phyloP scores from a whole-genome alignment of 2,797 vertebrate species.

The Melopsittacus undulatus region DNA sequence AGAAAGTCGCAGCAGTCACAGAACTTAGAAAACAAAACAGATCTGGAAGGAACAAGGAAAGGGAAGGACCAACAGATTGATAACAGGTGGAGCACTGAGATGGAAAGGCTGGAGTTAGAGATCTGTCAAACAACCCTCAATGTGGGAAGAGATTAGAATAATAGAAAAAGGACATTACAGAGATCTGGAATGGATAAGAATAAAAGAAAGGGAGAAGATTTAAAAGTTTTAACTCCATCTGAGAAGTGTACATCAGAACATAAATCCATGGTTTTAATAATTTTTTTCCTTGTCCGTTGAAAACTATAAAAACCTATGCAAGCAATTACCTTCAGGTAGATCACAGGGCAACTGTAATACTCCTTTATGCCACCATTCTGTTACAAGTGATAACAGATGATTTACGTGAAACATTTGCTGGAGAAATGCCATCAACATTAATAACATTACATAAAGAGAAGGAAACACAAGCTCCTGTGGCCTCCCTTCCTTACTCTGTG shows the following conservation, averaged over 20 bases:
- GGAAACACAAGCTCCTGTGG: not conserved
- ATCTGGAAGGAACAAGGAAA: not conserved
- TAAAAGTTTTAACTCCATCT: not conserved
- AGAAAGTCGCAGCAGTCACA: not conserved
- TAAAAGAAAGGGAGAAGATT: not conserved
- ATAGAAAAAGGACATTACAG: not conserved
- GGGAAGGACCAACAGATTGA: not conserved
- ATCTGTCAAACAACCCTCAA: not conserved
- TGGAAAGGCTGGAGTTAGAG: not conserved
- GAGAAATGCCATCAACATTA: slow-evolving; percentile 32
- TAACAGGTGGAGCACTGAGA: not conserved
- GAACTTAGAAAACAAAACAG: not conserved
- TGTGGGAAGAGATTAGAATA: not conserved
- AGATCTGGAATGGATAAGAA: not conserved
- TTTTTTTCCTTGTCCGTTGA: not conserved
- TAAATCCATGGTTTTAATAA: not conserved
- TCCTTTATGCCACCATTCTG: not conserved
- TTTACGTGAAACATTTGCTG: slow-evolving; percentile 31
- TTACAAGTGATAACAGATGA: not conserved
- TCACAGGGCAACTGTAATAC: not conserved
- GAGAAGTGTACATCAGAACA: not conserved
- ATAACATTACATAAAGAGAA: not conserved
- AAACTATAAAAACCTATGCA: slow-evolving; percentile 21
- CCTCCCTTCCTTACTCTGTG: not conserved
- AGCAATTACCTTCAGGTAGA: slow-evolving; percentile 14